Evolutionary conservation across 2,113 vertebrate genomes (phyloP).

Genomic region (Porphyrio hochstetteri): DNA sequence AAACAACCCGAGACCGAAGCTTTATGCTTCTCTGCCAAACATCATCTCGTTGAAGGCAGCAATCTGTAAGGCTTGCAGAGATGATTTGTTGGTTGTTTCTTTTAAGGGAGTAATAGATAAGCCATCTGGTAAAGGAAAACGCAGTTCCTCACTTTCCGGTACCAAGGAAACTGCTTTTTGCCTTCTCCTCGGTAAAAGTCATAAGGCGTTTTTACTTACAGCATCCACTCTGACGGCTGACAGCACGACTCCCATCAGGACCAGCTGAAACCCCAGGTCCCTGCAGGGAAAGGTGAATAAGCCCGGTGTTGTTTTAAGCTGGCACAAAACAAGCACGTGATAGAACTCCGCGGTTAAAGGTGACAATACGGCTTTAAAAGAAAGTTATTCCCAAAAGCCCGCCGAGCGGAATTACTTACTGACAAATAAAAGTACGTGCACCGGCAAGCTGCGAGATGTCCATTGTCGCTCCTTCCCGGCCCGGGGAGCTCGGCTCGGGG

Average conservation of each 20-base stretch:
- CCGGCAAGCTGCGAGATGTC: slow-evolving; percentile 25
- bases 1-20: neutral
- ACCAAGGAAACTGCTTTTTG: slow-evolving; percentile 20
- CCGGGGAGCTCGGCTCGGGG: neutral
- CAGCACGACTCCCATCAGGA: slow-evolving; percentile 41
- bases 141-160: neutral
- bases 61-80: neutral
- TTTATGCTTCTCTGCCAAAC: neutral
- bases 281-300: slow-evolving; percentile 27
- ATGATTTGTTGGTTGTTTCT: slow-evolving; percentile 13
- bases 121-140: neutral
- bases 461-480: slow-evolving; percentile 5
- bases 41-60: neutral
- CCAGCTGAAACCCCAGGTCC: slow-evolving; percentile 12
- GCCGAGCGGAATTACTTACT: slow-evolving; percentile 48
- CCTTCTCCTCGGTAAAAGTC: neutral
- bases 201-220: slow-evolving; percentile 19
- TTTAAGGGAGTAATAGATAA: neutral
- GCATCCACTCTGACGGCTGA: slow-evolving; percentile 47
- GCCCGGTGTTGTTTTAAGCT: neutral
- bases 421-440: neutral
- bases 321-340: neutral
- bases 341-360: neutral
- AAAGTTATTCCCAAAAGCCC: neutral
- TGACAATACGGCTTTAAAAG: slow-evolving; percentile 6